Evolutionary conservation across 1,140 invertebrate genomes (phyloP).

Genomic region (Nilaparvata lugens): DNA sequence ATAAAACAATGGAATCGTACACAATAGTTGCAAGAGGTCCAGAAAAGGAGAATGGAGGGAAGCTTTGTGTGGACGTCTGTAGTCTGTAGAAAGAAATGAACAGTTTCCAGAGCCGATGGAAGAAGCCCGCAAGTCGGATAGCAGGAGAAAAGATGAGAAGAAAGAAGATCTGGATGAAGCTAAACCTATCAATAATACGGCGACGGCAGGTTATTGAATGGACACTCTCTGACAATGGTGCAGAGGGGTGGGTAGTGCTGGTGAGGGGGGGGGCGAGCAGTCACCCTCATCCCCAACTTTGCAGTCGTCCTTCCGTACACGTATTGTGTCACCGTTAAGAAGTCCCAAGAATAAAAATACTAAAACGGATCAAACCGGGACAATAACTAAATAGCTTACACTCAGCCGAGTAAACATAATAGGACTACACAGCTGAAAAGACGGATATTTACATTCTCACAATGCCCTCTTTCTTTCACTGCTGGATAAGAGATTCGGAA

Average conservation of each 20-base stretch:
- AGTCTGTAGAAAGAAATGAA: too few species aligned
- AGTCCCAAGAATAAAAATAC: conserved; percentile 5
- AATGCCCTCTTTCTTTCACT: not conserved
- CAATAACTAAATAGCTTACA: conserved; percentile 4
- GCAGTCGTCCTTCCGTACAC: not conserved
- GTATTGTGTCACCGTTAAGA: conserved; percentile 2
- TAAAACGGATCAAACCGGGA: not conserved
- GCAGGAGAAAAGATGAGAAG: too few species aligned
- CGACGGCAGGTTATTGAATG: conserved; percentile 2
- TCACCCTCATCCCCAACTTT: not conserved
- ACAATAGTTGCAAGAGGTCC: too few species aligned
- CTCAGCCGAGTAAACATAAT: conserved; percentile 1
- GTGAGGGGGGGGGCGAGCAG: not conserved
- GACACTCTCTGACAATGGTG: not conserved
- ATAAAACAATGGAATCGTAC: too few species aligned
- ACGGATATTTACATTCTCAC: conserved; percentile 3
- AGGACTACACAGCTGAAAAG: conserved; percentile 1
- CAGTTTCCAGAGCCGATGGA: too few species aligned
- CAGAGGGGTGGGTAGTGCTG: not conserved
- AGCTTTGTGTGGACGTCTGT: too few species aligned
- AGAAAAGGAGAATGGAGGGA: too few species aligned
- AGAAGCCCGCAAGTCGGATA: too few species aligned
- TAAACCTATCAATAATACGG: conserved; percentile 2
- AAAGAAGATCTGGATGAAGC: too few species aligned
- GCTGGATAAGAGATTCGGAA: too few species aligned